These are phyloP conservation scores for Sakesphorus luctuosus DNA, from an alignment of 2,113 vertebrate species.

Conservation along the genomic window DNA sequence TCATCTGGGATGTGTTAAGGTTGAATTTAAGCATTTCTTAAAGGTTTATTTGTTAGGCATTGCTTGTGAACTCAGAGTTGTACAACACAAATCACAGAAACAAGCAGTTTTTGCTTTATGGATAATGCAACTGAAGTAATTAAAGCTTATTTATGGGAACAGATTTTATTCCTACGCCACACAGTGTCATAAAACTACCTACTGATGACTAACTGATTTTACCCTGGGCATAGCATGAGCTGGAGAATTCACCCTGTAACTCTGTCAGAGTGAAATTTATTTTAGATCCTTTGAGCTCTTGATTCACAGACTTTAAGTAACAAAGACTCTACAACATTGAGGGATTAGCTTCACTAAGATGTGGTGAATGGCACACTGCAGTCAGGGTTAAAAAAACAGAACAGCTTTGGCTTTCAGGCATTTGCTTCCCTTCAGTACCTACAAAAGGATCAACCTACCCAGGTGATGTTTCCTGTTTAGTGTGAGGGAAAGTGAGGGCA, in stretches of 20 bases:
- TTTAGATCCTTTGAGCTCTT: background rate
- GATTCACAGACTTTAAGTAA: background rate
- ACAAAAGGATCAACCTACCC: background rate
- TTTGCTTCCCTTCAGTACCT: background rate
- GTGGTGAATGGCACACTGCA: background rate
- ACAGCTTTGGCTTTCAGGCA: background rate
- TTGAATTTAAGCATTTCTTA: background rate
- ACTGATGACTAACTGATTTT: background rate
- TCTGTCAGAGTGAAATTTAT: background rate
- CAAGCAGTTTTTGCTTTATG: background rate
- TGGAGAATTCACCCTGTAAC: background rate
- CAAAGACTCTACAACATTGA: background rate
- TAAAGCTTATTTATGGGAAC: background rate
- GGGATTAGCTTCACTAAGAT: background rate
- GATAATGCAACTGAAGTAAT: background rate
- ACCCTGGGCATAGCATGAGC: background rate
- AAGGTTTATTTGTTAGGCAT: background rate
- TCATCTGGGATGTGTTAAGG: background rate
- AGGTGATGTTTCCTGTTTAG: background rate
- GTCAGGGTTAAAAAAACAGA: background rate
- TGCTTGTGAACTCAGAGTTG: background rate
- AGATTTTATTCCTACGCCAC: background rate
- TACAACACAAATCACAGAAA: background rate
- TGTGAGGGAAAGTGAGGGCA: background rate
- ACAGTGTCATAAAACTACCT: background rate